Percentiles rank a stretch among this genome's conserved stretches.
These are phyloP conservation scores for Eurois occulta DNA, from an alignment of 2,888 invertebrate species.

Conservation along the genomic window DNA sequence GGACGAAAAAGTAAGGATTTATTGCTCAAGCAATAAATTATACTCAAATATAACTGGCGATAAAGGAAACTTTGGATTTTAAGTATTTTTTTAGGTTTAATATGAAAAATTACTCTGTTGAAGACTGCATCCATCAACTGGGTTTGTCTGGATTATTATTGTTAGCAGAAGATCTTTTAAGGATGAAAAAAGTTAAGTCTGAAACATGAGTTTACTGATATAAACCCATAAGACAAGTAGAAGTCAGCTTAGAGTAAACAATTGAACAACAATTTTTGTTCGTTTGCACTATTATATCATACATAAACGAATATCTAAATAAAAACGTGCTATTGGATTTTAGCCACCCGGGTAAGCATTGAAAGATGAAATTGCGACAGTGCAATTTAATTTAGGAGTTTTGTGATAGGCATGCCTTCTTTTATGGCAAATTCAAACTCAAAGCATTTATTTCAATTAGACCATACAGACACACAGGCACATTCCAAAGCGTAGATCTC, in stretches of 20 bases:
- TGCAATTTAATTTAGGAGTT: neutral
- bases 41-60: slow-evolving; percentile 39
- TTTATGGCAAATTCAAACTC: no score
- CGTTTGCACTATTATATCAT: no score
- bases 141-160: neutral
- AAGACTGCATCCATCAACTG: neutral
- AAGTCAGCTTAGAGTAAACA: neutral
- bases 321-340: neutral
- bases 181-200: neutral
- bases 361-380: neutral
- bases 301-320: no score
- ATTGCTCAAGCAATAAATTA: slow-evolving; percentile 59
- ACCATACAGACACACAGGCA: no score
- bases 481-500: no score
- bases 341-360: neutral
- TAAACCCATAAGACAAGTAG: neutral
- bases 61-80: slow-evolving; percentile 47
- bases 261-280: no score
- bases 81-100: slow-evolving; percentile 31
- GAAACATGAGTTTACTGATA: neutral
- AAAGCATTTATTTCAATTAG: no score
- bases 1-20: slow-evolving; percentile 53
- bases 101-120: slow-evolving; percentile 30
- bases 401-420: no score
- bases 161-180: neutral